Evolutionary conservation across 2,888 invertebrate genomes (phyloP).

Genomic region (Hanleya hanleyi): DNA sequence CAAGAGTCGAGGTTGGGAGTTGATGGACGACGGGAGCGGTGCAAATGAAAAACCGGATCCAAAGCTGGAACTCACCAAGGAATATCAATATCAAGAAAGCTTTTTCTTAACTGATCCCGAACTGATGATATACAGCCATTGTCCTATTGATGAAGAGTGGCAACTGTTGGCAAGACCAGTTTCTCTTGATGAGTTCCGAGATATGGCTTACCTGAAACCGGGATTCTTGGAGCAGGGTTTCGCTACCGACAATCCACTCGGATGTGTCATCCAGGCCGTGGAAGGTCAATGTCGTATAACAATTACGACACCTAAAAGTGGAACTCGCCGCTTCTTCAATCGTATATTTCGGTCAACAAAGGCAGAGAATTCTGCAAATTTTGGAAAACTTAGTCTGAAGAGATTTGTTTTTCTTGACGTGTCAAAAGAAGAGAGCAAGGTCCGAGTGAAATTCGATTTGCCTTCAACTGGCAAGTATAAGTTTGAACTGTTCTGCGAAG

Average conservation of each 20-base stretch:
- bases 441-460: neutral
- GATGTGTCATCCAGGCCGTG: neutral
- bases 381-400: neutral
- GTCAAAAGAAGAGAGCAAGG: neutral
- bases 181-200: neutral
- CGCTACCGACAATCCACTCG: neutral
- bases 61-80: neutral
- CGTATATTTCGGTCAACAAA: neutral
- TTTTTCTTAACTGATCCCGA: neutral
- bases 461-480: slow-evolving; percentile 41
- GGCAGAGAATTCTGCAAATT: neutral
- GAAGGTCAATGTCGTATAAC: neutral
- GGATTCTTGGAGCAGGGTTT: neutral
- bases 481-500: slow-evolving; percentile 36
- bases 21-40: neutral
- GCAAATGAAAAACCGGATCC: neutral
- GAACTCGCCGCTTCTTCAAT: neutral
- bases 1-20: neutral
- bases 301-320: neutral
- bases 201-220: neutral
- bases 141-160: neutral
- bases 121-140: neutral
- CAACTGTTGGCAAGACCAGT: neutral
- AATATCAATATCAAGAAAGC: neutral
- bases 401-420: neutral